Evolutionary conservation across 2,888 invertebrate species (phyloP).

Genomic region (Caenorhabditis sinica): DNA sequence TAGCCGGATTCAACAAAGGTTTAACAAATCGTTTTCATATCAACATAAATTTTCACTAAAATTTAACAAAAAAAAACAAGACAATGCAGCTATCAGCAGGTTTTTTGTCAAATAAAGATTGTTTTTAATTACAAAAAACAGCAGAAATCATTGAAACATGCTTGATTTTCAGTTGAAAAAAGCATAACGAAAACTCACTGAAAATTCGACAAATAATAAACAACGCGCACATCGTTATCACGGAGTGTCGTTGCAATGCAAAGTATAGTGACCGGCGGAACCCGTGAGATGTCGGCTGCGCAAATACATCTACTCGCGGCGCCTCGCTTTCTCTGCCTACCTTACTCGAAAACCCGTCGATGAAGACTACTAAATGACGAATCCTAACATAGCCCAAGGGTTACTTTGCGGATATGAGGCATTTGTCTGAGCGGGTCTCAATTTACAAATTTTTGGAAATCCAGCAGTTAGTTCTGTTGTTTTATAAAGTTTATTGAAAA

Average conservation of each 20-base stretch:
- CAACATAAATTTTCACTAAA: no score
- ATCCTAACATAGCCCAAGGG: slow-evolving; percentile 59
- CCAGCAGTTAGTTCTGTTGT: slow-evolving; percentile 1
- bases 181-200: neutral
- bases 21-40: no score
- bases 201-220: slow-evolving; percentile 1
- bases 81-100: no score
- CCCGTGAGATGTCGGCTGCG: slow-evolving; percentile 51
- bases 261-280: slow-evolving; percentile 26
- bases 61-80: no score
- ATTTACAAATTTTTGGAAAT: slow-evolving; percentile 1
- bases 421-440: slow-evolving; percentile 71
- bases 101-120: no score
- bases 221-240: neutral
- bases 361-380: slow-evolving; percentile 75
- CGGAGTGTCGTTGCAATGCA: slow-evolving; percentile 46
- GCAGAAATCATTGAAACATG: no score
- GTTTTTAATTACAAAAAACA: no score
- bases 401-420: slow-evolving; percentile 69
- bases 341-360: slow-evolving; percentile 73
- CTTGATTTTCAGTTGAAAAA: neutral
- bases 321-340: slow-evolving; percentile 61
- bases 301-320: neutral
- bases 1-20: no score
- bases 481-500: neutral